Evolutionary conservation across 2,888 invertebrate species (phyloP), one percentile per base, ranked within the genome.

Genomic region (Tetanocera ferruginea): DNA sequence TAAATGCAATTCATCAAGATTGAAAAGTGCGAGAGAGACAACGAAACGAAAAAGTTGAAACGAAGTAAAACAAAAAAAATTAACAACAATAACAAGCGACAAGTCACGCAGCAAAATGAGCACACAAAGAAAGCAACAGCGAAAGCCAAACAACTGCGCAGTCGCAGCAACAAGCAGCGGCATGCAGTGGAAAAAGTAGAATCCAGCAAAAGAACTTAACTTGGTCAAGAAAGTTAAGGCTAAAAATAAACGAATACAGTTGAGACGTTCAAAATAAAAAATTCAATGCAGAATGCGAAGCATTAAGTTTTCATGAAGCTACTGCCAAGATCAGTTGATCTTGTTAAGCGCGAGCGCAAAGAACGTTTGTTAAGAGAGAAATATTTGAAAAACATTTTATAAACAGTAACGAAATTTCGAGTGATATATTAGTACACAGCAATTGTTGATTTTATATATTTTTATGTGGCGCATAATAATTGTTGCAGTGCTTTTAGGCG

Each of bases 71-170:
- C n/a, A n/a, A n/a, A n/a, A n/a, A n/a, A n/a, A n/a, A n/a, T n/a
- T n/a, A 55, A 34, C 66, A 62, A n/a, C 25, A 66, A 19, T n/a
- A 77, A 83, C 76, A 80, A 81, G 83, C 84, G n/a, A n/a, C n/a
- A 81, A 86, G 86, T 85, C 86, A 86, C 86, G 84, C 84, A 85
- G 69, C 76, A 80, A 85, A 86, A 85, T 86, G 86, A 85, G 86
- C 84, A 86, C 85, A 82, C 81, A 75, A 80, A 79, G 75, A 81
- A 81, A 70, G 73, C 75, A 73, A 17, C 37, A 74, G 74, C 74
- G 69, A 77, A 77, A 73, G 74, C 74, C 52, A 37, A 67, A 70
- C 51, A 70, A 76, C 14, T 11, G 43, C 43, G 43, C 43, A 43
- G 43, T 14, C 43, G 43, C 37, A 4, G 37, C 37, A 37, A 66